Conservation (phyloP, 53 echinoderm and acorn worm genomes). For the Antedon mediterranea region DNA sequence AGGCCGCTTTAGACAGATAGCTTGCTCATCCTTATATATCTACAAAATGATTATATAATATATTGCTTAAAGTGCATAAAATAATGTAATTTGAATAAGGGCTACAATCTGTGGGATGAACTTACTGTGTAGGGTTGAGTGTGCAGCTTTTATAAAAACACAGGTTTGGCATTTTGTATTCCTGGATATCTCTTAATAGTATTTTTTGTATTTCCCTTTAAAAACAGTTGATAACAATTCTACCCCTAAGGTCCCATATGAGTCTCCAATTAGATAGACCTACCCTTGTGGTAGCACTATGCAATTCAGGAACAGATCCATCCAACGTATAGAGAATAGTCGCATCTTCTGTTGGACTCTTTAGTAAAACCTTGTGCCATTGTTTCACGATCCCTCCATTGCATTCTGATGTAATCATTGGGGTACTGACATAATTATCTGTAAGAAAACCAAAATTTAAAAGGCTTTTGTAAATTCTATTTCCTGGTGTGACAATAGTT, state of each 20-base stretch:
- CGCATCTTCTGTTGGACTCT: conserved; percentile 13
- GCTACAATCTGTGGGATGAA: no score
- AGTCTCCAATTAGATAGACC: neutral
- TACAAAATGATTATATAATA: no score
- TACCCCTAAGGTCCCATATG: no score
- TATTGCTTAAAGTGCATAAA: no score
- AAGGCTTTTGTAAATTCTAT: no score
- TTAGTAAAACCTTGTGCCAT: conserved; percentile 34
- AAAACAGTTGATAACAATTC: no score
- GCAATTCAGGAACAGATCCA: conserved; percentile 53
- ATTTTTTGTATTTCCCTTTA: no score
- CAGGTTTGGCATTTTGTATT: neutral
- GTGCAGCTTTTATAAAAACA: neutral
- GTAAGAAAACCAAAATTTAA: neutral
- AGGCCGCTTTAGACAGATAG: conserved; percentile 31
- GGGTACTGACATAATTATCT: conserved; percentile 27
- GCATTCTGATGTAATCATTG: conserved; percentile 17
- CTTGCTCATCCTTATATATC: conserved; percentile 47
- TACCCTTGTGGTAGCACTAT: conserved; percentile 49
- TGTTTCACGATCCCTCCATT: conserved; percentile 47
- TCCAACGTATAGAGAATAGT: conserved; percentile 53
- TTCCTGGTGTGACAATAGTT: no score
- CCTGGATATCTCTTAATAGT: no score
- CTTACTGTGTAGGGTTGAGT: no score
- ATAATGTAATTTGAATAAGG: no score